phyloP scores from a whole-genome alignment of 2,888 invertebrate genomes.

The Campoplex capitator region DNA sequence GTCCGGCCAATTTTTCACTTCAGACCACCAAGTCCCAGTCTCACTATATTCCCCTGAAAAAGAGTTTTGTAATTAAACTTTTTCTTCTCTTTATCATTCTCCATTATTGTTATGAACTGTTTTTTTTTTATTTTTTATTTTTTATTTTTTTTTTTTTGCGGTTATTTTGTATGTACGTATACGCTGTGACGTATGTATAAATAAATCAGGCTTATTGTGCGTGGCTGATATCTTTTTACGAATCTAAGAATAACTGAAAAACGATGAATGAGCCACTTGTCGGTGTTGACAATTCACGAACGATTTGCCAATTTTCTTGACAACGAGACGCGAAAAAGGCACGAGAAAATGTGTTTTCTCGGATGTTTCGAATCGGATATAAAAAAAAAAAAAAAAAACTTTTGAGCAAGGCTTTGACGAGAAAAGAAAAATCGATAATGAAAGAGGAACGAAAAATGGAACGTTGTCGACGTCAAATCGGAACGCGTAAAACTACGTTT shows the following conservation, averaged over 20 bases:
- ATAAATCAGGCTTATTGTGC: constrained; percentile 7
- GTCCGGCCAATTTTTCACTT: constrained; percentile 4
- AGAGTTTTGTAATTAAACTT: not conserved
- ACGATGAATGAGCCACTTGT: not conserved
- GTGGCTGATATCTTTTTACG: constrained; percentile 1
- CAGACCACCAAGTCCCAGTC: not conserved
- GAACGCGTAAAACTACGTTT: not conserved
- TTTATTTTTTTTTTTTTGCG: not conserved
- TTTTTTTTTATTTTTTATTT: constrained; percentile 2
- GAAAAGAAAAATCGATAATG: not conserved
- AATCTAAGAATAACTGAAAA: not conserved
- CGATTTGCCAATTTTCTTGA: not conserved
- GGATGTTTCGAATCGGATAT: not conserved
- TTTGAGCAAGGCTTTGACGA: not conserved
- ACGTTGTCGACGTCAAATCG: not conserved
- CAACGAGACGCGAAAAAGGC: not conserved
- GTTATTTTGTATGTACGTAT: not conserved
- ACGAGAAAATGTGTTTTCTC: not conserved
- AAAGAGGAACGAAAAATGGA: not conserved
- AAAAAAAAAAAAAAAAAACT: not conserved
- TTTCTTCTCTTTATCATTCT: constrained; percentile 1
- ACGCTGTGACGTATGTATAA: not conserved
- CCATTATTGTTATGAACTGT: constrained; percentile 29
- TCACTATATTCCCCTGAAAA: not conserved
- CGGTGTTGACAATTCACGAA: not conserved